Conservation (phyloP, 1,140 invertebrate species). For the Meloidogyne chitwoodi region DNA sequence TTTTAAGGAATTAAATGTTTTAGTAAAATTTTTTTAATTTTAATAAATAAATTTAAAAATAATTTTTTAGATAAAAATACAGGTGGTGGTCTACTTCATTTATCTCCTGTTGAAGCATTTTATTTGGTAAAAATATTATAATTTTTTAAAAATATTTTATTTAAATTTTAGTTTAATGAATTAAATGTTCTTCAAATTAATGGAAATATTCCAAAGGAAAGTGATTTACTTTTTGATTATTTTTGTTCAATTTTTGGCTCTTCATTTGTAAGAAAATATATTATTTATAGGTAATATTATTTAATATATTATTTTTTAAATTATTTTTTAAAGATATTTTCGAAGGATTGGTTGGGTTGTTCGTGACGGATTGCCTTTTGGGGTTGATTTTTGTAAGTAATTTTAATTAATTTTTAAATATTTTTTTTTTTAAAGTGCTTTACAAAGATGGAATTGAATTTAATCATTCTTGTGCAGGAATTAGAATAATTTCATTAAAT, state of each 20-base stretch:
- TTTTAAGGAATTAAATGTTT: too few relatives aligned
- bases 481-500: conserved; percentile 7
- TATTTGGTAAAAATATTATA: conserved; percentile 2
- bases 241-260: neutral
- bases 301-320: neutral
- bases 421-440: conserved; percentile 14
- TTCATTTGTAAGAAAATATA: conserved; percentile 9
- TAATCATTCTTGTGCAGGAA: conserved; percentile 23
- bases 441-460: conserved; percentile 20
- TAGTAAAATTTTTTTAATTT: neutral
- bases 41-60: neutral
- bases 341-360: conserved; percentile 22
- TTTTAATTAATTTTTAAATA: neutral
- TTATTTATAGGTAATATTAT: conserved; percentile 20
- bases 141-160: neutral
- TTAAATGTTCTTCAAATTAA: neutral
- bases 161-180: conserved; percentile 2
- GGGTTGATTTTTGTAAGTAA: conserved; percentile 19
- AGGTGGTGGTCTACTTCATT: conserved; percentile 14
- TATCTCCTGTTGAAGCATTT: conserved; percentile 18
- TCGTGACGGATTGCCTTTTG: conserved; percentile 24
- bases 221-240: conserved; percentile 1
- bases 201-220: neutral
- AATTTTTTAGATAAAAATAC: neutral
- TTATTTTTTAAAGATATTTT: conserved; percentile 21